Evolutionary conservation across 2,797 vertebrate genomes (phyloP).

Genomic region (Botia almorhae): DNA sequence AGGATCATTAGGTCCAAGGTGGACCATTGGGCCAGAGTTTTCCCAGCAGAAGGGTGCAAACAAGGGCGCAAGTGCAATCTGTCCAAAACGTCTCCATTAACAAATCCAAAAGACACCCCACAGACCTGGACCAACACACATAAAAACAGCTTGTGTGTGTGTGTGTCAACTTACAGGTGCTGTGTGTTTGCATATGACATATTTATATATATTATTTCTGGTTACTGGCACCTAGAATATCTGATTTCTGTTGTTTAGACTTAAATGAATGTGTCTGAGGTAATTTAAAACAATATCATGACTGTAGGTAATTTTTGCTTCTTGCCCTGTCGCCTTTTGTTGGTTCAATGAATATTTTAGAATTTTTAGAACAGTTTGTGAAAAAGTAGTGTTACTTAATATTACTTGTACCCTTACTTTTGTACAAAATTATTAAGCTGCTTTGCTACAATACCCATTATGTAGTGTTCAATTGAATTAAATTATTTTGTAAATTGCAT

Average conservation of each 20-base stretch:
- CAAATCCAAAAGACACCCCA: constrained; percentile 29
- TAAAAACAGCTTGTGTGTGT: background rate
- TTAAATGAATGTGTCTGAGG: too few species aligned
- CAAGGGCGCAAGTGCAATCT: constrained; percentile 10
- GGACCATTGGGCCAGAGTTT: constrained; percentile 25
- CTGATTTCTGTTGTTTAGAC: too few species aligned
- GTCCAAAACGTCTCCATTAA: constrained; percentile 37
- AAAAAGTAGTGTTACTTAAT: too few species aligned
- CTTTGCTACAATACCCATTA: too few species aligned
- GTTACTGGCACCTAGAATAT: background rate
- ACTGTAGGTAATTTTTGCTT: too few species aligned
- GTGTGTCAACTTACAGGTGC: background rate
- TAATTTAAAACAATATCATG: too few species aligned
- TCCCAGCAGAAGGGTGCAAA: constrained; percentile 32
- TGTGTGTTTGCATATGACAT: background rate
- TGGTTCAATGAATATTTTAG: too few species aligned
- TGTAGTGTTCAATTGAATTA: too few species aligned
- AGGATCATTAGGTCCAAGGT: constrained; percentile 8
- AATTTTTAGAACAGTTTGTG: too few species aligned
- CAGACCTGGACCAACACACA: constrained; percentile 12
- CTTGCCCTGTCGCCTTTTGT: too few species aligned
- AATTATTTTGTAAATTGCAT: background rate
- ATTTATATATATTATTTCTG: background rate
- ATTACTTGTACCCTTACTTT: too few species aligned
- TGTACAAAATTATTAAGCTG: too few species aligned